phyloP scores from a whole-genome alignment of 2,888 invertebrate genomes.

The Abscondita cerata region DNA sequence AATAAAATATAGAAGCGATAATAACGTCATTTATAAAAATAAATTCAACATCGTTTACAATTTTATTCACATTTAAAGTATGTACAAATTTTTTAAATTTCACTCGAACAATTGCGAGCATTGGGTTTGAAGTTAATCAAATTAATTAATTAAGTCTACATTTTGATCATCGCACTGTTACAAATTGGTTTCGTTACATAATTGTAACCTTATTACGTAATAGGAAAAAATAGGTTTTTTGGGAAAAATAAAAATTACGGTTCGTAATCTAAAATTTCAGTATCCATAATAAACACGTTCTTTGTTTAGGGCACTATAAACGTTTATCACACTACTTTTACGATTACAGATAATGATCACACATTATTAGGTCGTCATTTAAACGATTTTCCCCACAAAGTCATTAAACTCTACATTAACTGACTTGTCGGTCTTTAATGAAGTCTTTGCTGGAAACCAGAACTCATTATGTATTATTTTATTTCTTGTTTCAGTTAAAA shows the following conservation, averaged over 20 bases:
- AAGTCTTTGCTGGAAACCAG: slow-evolving; percentile 32
- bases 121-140: no score
- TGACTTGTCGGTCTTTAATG: slow-evolving; percentile 35
- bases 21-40: slow-evolving; percentile 31
- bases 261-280: slow-evolving; percentile 11
- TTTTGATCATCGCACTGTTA: no score
- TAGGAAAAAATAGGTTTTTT: neutral
- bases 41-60: slow-evolving; percentile 20
- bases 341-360: slow-evolving; percentile 37
- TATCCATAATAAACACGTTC: slow-evolving; percentile 26
- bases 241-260: slow-evolving; percentile 7
- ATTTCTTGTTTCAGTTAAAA: slow-evolving; percentile 29
- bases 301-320: slow-evolving; percentile 33
- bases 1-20: slow-evolving; percentile 31
- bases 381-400: slow-evolving; percentile 36
- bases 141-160: no score
- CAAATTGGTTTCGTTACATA: neutral
- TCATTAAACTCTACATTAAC: slow-evolving; percentile 35
- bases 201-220: neutral
- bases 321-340: slow-evolving; percentile 36
- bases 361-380: slow-evolving; percentile 38
- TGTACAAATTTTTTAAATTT: neutral
- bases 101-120: neutral
- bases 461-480: slow-evolving; percentile 33
- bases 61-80: no score